phyloP scores from a whole-genome alignment of 2,888 invertebrate species.

The Halocaridina rubra region DNA sequence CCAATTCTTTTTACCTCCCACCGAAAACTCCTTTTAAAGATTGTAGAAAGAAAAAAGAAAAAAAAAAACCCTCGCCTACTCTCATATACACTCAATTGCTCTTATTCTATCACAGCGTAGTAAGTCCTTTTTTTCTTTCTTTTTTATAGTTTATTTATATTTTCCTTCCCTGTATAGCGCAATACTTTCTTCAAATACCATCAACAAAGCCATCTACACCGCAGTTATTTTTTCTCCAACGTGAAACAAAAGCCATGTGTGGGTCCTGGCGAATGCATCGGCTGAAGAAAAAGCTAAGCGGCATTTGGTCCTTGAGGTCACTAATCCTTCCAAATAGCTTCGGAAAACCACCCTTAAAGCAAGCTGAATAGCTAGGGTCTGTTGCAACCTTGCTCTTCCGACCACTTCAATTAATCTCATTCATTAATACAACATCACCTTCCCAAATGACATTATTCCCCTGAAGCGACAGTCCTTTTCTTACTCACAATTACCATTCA shows the following conservation, averaged over 20 bases:
- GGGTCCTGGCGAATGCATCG: not conserved
- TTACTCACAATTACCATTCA: conserved; percentile 48
- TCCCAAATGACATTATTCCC: conserved; percentile 49
- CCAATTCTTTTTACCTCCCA: too few species aligned
- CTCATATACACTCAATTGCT: too few species aligned
- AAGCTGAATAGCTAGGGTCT: not conserved
- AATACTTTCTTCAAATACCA: conserved; percentile 18
- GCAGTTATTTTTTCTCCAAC: conserved; percentile 27
- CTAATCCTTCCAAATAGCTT: not conserved
- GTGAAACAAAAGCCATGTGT: conserved; percentile 48
- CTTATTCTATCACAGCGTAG: too few species aligned
- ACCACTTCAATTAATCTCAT: conserved; percentile 38
- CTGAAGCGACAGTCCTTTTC: conserved; percentile 38
- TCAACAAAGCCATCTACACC: conserved; percentile 42
- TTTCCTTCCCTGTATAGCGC: conserved; percentile 7
- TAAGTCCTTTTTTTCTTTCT: too few species aligned
- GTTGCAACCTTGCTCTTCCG: not conserved
- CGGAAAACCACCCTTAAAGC: not conserved
- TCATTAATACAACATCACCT: conserved; percentile 51
- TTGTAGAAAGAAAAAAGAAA: too few species aligned
- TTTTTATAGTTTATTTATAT: too few species aligned
- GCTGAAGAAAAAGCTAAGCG: not conserved
- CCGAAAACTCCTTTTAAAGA: too few species aligned
- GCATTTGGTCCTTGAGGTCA: conserved; percentile 8
- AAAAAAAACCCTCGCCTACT: too few species aligned